Evolutionary conservation across 2,797 vertebrate genomes (phyloP).

Genomic region (Urocyon cinereoargenteus): DNA sequence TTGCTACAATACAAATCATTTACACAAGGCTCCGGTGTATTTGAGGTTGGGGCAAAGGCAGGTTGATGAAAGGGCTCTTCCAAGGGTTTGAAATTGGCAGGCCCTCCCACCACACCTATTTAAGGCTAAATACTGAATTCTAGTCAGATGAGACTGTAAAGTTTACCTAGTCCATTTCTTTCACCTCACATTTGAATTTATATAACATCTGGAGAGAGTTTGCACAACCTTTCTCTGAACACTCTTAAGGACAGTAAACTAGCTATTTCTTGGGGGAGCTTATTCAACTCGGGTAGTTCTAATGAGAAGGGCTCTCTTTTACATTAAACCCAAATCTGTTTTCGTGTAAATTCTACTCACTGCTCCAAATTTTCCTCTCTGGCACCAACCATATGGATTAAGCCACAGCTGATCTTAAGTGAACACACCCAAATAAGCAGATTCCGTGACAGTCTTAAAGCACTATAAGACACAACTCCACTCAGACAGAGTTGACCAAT

Average conservation of each 20-base stretch:
- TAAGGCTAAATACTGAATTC: conserved; percentile 29
- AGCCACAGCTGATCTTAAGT: not conserved
- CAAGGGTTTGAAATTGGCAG: conserved; percentile 43
- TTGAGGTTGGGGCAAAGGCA: conserved; percentile 50
- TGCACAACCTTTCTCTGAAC: not conserved
- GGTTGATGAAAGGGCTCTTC: conserved; percentile 53
- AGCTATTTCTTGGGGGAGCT: not conserved
- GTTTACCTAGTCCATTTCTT: conserved; percentile 29
- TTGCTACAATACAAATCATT: conserved; percentile 48
- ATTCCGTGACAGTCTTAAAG: not conserved
- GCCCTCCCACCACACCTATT: not conserved
- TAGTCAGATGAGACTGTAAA: not conserved
- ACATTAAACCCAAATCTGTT: conserved; percentile 23
- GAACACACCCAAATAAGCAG: not conserved
- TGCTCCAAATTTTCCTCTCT: conserved; percentile 21
- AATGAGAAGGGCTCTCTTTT: conserved; percentile 9
- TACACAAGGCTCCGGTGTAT: conserved; percentile 47
- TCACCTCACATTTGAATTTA: conserved; percentile 6
- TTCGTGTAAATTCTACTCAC: conserved; percentile 36
- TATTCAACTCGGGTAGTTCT: not conserved
- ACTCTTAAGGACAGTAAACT: conserved; percentile 14
- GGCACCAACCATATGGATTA: not conserved
- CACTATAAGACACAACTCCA: not conserved
- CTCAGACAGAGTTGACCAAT: not conserved
- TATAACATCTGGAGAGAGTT: not conserved